These are phyloP conservation scores for Branchinecta lindahli DNA, from an alignment of 1,140 invertebrate species.

Conservation along the genomic window DNA sequence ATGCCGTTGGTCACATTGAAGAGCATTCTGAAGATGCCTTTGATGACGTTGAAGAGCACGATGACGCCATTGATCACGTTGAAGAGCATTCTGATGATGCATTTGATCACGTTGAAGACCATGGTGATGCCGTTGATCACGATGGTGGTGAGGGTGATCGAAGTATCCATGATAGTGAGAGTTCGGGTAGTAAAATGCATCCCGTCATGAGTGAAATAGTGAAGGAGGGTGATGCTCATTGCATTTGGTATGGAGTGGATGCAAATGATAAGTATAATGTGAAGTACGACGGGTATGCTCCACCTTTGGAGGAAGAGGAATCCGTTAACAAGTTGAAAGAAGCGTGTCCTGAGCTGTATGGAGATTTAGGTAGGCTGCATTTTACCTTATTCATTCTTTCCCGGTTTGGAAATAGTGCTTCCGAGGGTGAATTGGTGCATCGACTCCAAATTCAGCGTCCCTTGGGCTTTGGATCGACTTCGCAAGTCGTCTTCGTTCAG, in stretches of 20 bases:
- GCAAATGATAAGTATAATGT: neutral
- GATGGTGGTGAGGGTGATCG: neutral
- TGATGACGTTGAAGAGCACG: neutral
- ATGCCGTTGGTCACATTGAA: too few species aligned
- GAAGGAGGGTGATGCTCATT: constrained; percentile 2
- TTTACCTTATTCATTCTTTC: too few species aligned
- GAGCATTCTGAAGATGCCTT: too few species aligned
- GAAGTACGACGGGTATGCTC: neutral
- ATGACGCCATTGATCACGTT: neutral
- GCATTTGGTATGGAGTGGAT: constrained; percentile 2
- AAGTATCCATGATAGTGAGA: neutral
- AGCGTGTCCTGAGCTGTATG: neutral
- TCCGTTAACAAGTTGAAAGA: neutral
- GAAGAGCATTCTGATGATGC: neutral
- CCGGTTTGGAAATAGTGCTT: too few species aligned
- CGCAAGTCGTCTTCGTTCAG: too few species aligned
- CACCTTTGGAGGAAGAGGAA: neutral
- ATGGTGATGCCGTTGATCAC: neutral
- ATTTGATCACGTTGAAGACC: neutral
- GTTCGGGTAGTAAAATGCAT: neutral
- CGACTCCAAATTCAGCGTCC: too few species aligned
- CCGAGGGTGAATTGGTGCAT: too few species aligned
- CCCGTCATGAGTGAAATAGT: neutral
- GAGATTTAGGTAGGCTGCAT: neutral
- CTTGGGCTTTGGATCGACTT: too few species aligned